Conservation (phyloP, 2,888 invertebrate genomes). For the Agrochola litura region DNA sequence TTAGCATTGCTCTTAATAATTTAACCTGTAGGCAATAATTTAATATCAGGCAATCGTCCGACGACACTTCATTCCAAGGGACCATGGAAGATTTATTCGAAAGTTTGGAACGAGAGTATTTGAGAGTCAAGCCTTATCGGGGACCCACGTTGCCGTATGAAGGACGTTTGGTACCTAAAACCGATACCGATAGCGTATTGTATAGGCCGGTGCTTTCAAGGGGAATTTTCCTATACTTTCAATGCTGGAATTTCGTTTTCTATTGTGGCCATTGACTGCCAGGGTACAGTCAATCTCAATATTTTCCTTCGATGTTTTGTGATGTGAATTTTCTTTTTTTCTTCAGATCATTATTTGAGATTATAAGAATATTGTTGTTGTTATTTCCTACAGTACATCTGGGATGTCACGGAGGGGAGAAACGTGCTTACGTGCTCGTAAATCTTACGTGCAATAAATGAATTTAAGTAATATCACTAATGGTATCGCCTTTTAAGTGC, state of each 20-base stretch:
- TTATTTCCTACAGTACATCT: background rate
- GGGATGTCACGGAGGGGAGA: background rate
- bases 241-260: constrained; percentile 25
- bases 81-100: constrained; percentile 69
- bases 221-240: constrained; percentile 37
- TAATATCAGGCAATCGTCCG: constrained; percentile 34
- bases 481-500: background rate
- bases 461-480: background rate
- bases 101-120: constrained; percentile 55
- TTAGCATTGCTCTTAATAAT: background rate
- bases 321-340: background rate
- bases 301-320: background rate
- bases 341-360: background rate
- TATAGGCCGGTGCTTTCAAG: constrained; percentile 1
- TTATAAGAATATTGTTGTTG: background rate
- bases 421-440: background rate
- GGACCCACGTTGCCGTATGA: constrained; percentile 44
- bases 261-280: constrained; percentile 45
- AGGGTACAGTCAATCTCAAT: background rate
- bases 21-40: constrained; percentile 13
- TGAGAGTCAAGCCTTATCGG: constrained; percentile 64
- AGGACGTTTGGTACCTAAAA: constrained; percentile 41
- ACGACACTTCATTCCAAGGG: constrained; percentile 28
- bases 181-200: constrained; percentile 34
- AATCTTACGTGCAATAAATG: background rate